Evolutionary conservation across 2,113 vertebrate genomes (phyloP).

Genomic region (Phoxinus phoxinus): DNA sequence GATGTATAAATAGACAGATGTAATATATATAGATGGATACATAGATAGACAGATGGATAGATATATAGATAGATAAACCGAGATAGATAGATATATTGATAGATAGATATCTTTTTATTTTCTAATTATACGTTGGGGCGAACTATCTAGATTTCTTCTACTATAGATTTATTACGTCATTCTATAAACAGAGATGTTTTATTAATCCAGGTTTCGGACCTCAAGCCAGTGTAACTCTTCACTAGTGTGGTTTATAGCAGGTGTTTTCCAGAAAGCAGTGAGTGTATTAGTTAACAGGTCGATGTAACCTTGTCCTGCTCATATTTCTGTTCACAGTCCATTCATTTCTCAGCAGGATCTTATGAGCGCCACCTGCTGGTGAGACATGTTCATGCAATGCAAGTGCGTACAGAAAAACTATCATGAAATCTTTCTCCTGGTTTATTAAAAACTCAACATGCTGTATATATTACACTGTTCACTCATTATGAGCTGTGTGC

Average conservation of each 20-base stretch:
- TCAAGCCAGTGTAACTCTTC: background rate
- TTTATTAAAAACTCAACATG: background rate
- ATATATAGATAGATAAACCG: too few relatives aligned
- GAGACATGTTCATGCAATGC: background rate
- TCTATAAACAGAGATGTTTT: background rate
- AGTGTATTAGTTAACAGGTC: background rate
- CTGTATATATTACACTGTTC: too few relatives aligned
- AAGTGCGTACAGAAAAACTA: background rate
- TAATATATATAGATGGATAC: too few relatives aligned
- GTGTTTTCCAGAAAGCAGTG: background rate
- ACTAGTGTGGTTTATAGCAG: background rate
- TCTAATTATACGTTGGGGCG: too few relatives aligned
- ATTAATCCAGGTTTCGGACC: background rate
- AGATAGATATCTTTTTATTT: too few relatives aligned
- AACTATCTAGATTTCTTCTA: too few relatives aligned
- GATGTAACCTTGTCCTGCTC: conserved; percentile 9
- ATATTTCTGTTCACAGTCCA: background rate
- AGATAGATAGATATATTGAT: too few relatives aligned
- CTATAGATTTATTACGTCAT: too few relatives aligned
- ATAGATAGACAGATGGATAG: too few relatives aligned
- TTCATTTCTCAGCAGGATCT: background rate
- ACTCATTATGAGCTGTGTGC: too few relatives aligned
- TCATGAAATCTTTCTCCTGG: background rate
- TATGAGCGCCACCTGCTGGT: background rate
- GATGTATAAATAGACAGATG: too few relatives aligned